Conservation (phyloP, 1,140 invertebrate species). For the Delia radicum region DNA sequence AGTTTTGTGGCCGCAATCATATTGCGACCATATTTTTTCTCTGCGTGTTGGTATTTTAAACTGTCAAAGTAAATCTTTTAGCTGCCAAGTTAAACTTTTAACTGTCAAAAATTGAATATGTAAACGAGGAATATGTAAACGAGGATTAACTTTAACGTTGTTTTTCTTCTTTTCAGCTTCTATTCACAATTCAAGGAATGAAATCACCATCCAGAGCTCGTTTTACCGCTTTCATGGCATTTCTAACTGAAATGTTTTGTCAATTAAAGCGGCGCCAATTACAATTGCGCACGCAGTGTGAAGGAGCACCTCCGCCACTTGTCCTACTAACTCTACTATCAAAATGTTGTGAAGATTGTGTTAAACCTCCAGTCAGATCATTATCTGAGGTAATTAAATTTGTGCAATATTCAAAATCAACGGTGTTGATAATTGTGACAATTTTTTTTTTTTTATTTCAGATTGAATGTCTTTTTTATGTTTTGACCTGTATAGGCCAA, state of each 20-base stretch:
- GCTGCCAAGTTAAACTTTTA: too few species aligned
- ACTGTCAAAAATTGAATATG: too few species aligned
- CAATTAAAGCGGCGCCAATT: slow-evolving; percentile 76
- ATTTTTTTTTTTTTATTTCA: slow-evolving; percentile 56
- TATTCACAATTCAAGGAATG: slow-evolving; percentile 53
- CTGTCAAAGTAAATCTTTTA: too few species aligned
- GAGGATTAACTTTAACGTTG: neutral
- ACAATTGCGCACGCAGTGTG: slow-evolving; percentile 66
- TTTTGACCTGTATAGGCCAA: slow-evolving; percentile 80
- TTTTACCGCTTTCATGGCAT: slow-evolving; percentile 82
- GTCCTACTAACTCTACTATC: slow-evolving; percentile 76
- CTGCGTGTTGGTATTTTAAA: too few species aligned
- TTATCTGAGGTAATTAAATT: slow-evolving; percentile 66
- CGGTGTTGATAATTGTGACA: too few species aligned
- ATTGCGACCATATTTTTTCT: too few species aligned
- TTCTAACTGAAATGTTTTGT: slow-evolving; percentile 85
- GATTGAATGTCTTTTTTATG: slow-evolving; percentile 85
- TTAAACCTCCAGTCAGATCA: slow-evolving; percentile 75
- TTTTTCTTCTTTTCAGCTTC: slow-evolving; percentile 33
- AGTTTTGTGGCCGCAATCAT: too few species aligned
- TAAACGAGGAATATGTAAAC: too few species aligned
- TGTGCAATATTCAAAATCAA: too few species aligned
- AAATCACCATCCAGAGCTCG: slow-evolving; percentile 60
- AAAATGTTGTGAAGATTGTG: slow-evolving; percentile 82
- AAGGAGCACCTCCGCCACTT: slow-evolving; percentile 69